phyloP scores from a whole-genome alignment of 2,113 vertebrate species.

The Sinocyclocheilus anshuiensis region DNA sequence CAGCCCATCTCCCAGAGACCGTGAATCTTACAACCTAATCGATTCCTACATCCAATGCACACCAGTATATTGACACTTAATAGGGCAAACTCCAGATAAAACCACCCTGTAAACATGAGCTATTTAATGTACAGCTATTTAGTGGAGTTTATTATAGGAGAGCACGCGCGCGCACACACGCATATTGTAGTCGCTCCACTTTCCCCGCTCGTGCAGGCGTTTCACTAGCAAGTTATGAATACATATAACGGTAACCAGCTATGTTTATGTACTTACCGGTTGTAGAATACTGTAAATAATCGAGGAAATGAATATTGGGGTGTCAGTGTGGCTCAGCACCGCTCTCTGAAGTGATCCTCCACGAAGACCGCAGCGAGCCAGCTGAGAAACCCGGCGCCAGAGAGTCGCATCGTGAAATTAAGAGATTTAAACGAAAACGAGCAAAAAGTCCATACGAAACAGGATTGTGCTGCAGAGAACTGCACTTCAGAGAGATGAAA shows the following conservation, averaged over 20 bases:
- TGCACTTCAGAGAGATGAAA: neutral
- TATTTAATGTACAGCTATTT: neutral
- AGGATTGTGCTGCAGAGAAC: neutral
- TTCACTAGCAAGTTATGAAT: slow-evolving; percentile 1
- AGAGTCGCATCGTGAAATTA: slow-evolving; percentile 21
- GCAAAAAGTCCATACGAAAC: neutral
- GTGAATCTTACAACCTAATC: neutral
- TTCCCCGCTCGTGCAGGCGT: neutral
- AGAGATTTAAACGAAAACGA: neutral
- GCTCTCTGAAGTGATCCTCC: slow-evolving; percentile 34
- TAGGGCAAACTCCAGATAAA: neutral
- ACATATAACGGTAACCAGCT: neutral
- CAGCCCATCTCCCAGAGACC: too few species aligned
- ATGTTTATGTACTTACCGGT: slow-evolving; percentile 24
- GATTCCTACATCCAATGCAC: neutral
- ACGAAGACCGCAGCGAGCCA: slow-evolving; percentile 31
- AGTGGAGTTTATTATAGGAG: slow-evolving; percentile 34
- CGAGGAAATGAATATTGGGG: neutral
- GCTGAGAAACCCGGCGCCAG: slow-evolving; percentile 32
- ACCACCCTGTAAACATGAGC: neutral
- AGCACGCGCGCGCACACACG: neutral
- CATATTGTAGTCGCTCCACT: neutral
- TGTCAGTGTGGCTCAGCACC: slow-evolving; percentile 21
- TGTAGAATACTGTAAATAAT: neutral
- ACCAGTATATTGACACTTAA: too few species aligned